These are phyloP conservation scores for Neodontobutis hainanensis DNA, from an alignment of 2,113 vertebrate species.

Conservation along the genomic window DNA sequence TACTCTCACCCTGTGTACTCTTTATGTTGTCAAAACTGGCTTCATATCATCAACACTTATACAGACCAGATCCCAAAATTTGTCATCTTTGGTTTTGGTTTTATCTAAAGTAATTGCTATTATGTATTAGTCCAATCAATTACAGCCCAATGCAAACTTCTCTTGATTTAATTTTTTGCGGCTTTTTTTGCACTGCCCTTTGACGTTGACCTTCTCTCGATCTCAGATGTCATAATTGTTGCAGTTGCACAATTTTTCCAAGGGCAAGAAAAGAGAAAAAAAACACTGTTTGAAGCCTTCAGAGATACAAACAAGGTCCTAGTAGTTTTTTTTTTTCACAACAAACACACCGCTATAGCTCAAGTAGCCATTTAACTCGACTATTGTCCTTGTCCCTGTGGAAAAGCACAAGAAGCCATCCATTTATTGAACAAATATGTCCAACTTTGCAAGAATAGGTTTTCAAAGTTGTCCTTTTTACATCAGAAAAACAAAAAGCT, in stretches of 20 bases:
- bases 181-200: background rate
- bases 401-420: background rate
- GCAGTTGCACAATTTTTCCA: background rate
- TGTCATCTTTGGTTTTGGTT: slow-evolving; percentile 16
- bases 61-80: slow-evolving; percentile 13
- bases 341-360: slow-evolving; percentile 3
- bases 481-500: too few species aligned
- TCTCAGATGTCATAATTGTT: slow-evolving; percentile 1
- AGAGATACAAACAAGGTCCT: slow-evolving; percentile 21
- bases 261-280: slow-evolving; percentile 3
- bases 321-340: slow-evolving; percentile 1
- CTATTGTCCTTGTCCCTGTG: background rate
- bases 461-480: too few species aligned
- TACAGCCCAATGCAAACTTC: background rate
- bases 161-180: background rate
- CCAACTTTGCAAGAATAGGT: too few species aligned
- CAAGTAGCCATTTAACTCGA: background rate
- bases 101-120: slow-evolving; percentile 18
- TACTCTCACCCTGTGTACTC: slow-evolving; percentile 12
- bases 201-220: background rate
- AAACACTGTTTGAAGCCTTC: slow-evolving; percentile 8
- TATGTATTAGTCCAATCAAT: background rate
- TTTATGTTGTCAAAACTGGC: slow-evolving; percentile 13
- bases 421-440: too few species aligned
- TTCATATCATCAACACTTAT: slow-evolving; percentile 16